Evolutionary conservation across 2,113 vertebrate genomes (phyloP).

Genomic region (Tachuris rubrigastra): DNA sequence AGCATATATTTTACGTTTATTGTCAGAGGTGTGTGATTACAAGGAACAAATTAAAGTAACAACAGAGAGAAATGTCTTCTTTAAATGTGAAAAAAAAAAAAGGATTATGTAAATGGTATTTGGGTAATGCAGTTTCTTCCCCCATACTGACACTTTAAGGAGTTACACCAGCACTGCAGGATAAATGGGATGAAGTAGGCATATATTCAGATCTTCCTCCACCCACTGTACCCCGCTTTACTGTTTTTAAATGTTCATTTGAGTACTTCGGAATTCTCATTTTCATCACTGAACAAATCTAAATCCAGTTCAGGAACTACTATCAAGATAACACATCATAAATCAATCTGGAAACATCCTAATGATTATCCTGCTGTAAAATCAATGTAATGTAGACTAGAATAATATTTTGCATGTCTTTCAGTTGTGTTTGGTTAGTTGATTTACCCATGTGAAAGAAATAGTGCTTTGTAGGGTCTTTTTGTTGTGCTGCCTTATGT

Average conservation of each 20-base stretch:
- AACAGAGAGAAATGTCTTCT: background rate
- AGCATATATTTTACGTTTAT: background rate
- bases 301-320: background rate
- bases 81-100: conserved; percentile 24
- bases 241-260: conserved; percentile 35
- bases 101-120: conserved; percentile 60
- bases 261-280: conserved; percentile 5
- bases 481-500: background rate
- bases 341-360: background rate
- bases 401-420: background rate
- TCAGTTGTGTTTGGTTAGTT: background rate
- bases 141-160: conserved; percentile 48
- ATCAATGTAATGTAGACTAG: background rate
- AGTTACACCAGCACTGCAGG: background rate
- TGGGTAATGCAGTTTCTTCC: conserved; percentile 42
- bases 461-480: background rate
- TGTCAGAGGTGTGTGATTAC: background rate
- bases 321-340: background rate
- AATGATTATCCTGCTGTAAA: background rate
- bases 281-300: conserved; percentile 1
- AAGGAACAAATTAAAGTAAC: background rate
- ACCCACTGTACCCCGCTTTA: background rate
- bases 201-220: conserved; percentile 16
- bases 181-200: conserved; percentile 33
- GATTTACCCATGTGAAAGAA: background rate